Base-by-base conservation (phyloP, 2,888 invertebrate species). In the Ethmia dodecea region DNA sequence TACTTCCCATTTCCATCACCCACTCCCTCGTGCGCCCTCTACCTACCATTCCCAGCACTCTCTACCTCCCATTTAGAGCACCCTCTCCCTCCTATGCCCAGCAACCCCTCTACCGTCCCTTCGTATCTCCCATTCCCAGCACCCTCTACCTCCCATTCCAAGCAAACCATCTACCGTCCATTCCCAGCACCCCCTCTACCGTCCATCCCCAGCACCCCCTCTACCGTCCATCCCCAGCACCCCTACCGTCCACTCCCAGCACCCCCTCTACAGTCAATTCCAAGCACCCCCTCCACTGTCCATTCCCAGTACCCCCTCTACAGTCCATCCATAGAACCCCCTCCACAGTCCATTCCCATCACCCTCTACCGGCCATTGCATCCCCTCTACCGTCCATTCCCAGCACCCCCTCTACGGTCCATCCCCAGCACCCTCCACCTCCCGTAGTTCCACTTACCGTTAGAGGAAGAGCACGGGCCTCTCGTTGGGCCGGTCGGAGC, bases 401-500 rank as follows among this genome's bases (percentile, higher is more conserved):
- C 18, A 18, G 18, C 6, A 18, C 4, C 5, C 6, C 4, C 18
- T 24, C 3, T 4, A 3, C n/a, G 5, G 24, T n/a, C 5, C 18
- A 18, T 18, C 18, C 5, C 5, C 6, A 6, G 5, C 4, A 5
- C 6, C 5, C 6, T 4, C 18, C 18, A 18, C 6, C 3, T n/a
- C 5, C 3, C 9, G 3, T 24, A 24, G 3, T 24, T 3, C n/a
- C n/a, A 20, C 36, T 20, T n/a, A 42, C 42, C 42, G 37, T 37
- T 40, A 43, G 10, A 43, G 33, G 24, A 43, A 43, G 11, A 40
- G 35, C 33, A 43, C 39, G 12, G 39, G 39, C 13, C 38, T 24
- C 10, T 34, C 33, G 27, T 27, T 55, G 33, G 67, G 57, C 32
- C 69, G 59, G 40, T 66, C 66, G 31, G 69, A 69, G 46, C 72